phyloP scores from a whole-genome alignment of 2,113 vertebrate species.

The Speoplatyrhinus poulsoni region DNA sequence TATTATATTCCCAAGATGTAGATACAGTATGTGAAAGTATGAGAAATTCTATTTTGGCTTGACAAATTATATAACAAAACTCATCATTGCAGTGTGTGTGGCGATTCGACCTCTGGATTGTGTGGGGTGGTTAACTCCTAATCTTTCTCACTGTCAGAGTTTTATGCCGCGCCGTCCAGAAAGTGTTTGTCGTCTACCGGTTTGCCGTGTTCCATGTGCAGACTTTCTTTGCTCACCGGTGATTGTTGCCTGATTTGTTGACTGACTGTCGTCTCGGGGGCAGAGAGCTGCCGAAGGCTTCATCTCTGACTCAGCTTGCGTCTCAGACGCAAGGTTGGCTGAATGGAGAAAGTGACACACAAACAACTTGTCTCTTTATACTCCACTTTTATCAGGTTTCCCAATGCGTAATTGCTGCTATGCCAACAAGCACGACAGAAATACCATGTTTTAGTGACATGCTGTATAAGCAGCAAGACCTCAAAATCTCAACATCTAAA shows the following conservation, averaged over 20 bases:
- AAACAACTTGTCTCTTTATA: background rate
- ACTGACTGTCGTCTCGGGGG: conserved; percentile 9
- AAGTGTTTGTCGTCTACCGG: no score
- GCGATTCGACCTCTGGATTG: background rate
- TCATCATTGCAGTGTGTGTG: background rate
- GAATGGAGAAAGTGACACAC: conserved; percentile 5
- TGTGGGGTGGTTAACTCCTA: background rate
- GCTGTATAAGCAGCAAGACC: conserved; percentile 16
- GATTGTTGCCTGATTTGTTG: conserved; percentile 3
- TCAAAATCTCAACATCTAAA: background rate
- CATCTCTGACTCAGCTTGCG: conserved; percentile 21
- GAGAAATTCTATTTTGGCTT: no score
- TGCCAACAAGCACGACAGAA: conserved; percentile 7
- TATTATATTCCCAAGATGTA: no score
- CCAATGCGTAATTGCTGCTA: conserved; percentile 17
- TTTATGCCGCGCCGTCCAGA: no score
- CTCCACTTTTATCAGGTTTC: background rate
- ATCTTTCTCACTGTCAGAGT: background rate
- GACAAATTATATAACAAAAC: background rate
- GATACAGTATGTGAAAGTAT: no score
- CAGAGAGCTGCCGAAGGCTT: conserved; percentile 7
- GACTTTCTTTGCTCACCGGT: conserved; percentile 9
- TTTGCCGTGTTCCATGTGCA: no score
- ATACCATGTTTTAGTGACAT: background rate
- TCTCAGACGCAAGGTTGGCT: conserved; percentile 15